Evolutionary conservation across 2,888 invertebrate species (phyloP).

Genomic region (Pherbina coryleti): DNA sequence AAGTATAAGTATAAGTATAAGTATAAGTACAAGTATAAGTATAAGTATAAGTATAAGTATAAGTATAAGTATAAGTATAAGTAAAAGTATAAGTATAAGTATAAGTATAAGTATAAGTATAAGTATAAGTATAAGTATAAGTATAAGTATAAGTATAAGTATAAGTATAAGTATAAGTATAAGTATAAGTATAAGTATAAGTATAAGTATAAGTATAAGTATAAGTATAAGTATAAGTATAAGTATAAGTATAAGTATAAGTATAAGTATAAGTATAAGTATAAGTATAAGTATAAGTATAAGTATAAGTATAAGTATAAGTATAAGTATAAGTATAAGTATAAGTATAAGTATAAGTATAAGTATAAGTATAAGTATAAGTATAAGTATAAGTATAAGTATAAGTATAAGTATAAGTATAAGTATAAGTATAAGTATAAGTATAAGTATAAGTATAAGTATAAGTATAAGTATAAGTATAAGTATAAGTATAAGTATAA

Average conservation of each 20-base stretch:
- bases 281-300: not conserved
- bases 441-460: not conserved
- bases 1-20: not conserved
- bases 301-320: not conserved
- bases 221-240: not conserved
- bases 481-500: not conserved
- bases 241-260: not conserved
- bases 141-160: conserved; percentile 2
- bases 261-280: not conserved
- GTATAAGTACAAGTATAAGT: too few relatives aligned
- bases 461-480: not conserved
- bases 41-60: too few relatives aligned
- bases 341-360: not conserved
- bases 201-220: conserved; percentile 2
- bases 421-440: not conserved
- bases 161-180: conserved; percentile 2
- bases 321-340: not conserved
- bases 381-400: not conserved
- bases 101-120: conserved; percentile 2
- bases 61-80: conserved; percentile 2
- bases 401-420: not conserved
- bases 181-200: conserved; percentile 2
- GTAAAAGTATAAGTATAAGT: not conserved
- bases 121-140: conserved; percentile 2
- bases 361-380: not conserved